Conservation (phyloP, 2,113 vertebrate genomes). For the Oreochromis aureus region DNA sequence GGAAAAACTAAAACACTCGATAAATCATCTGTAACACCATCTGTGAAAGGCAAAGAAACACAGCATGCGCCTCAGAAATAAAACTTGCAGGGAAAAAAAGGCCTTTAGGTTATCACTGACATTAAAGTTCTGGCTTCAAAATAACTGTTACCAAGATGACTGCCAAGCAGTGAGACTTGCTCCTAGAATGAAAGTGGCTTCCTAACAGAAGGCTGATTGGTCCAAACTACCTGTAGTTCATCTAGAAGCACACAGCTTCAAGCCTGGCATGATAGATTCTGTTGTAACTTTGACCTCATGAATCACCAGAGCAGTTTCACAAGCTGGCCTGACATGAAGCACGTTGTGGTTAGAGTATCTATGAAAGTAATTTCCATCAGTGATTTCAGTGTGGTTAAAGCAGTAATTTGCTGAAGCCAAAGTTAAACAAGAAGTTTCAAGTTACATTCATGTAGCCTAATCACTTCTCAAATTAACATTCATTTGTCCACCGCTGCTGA, state of each 20-base stretch:
- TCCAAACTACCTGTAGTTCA: not conserved
- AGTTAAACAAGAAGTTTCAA: not conserved
- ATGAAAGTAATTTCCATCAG: not conserved
- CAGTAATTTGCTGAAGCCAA: not conserved
- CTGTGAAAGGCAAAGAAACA: not conserved
- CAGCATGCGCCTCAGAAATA: rapidly evolving
- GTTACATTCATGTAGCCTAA: not conserved
- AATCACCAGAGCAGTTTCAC: not conserved
- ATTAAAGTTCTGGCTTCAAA: not conserved
- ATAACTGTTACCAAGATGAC: not conserved
- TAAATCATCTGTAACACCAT: not conserved
- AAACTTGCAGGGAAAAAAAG: not conserved
- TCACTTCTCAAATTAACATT: not conserved
- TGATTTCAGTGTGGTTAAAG: not conserved
- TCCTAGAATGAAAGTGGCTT: not conserved
- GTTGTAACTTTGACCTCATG: not conserved
- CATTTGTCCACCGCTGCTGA: rapidly evolving
- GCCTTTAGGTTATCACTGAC: not conserved
- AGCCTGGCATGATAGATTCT: not conserved
- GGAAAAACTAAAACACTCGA: not conserved
- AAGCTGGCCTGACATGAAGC: not conserved
- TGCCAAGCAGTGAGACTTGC: not conserved
- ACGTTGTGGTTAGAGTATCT: not conserved
- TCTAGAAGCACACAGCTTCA: not conserved
- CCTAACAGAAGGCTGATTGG: not conserved